phyloP scores from a whole-genome alignment of 2,888 invertebrate genomes.

The Pterostichus niger region DNA sequence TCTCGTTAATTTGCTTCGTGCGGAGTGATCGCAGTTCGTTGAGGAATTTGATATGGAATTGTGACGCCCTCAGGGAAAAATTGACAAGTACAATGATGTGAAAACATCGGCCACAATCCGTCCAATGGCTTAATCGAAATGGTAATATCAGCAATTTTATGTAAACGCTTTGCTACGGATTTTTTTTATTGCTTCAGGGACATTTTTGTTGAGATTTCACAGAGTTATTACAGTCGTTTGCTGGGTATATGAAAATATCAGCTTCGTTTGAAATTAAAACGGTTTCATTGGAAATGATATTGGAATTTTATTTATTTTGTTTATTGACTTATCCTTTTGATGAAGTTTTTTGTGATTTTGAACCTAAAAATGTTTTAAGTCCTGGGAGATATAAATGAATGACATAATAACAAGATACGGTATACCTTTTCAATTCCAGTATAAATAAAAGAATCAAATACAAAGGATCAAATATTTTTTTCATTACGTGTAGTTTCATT shows the following conservation, averaged over 20 bases:
- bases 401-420: constrained; percentile 9
- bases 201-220: constrained; percentile 48
- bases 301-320: constrained; percentile 53
- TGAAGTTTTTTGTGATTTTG: constrained; percentile 44
- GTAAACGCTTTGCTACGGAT: constrained; percentile 34
- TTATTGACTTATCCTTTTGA: constrained; percentile 52
- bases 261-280: constrained; percentile 51
- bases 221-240: constrained; percentile 50
- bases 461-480: constrained; percentile 14
- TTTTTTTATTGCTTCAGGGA: constrained; percentile 50
- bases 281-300: constrained; percentile 35
- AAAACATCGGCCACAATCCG: constrained; percentile 30
- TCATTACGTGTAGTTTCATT: too few relatives aligned
- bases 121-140: constrained; percentile 54
- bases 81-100: constrained; percentile 43
- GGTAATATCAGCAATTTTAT: constrained; percentile 59
- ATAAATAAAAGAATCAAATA: constrained; percentile 1
- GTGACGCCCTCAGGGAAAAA: constrained; percentile 15
- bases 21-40: too few relatives aligned
- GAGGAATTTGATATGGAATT: background rate
- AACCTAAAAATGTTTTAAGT: constrained; percentile 40
- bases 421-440: background rate
- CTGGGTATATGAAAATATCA: constrained; percentile 42
- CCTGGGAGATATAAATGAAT: constrained; percentile 6
- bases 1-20: too few relatives aligned